Evolutionary conservation across 2,797 vertebrate genomes (phyloP), one percentile per base, ranked within the genome.

Genomic region (Lerista edwardsae): DNA sequence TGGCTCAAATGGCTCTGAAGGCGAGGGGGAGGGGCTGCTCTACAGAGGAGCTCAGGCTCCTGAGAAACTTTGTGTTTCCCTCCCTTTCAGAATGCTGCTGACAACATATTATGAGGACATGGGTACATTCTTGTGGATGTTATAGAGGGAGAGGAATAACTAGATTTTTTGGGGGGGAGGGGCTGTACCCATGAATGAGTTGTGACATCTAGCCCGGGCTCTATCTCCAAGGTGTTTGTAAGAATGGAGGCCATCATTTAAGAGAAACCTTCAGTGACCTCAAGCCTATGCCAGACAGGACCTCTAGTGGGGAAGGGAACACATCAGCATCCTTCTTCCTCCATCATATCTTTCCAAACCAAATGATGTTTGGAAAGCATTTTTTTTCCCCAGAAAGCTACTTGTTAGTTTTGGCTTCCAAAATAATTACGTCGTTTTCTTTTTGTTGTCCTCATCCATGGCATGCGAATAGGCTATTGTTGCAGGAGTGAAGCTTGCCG

Each of bases 401-500:
- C 80, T 51, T 82, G 19, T 61, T 23, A 61, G 41, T 47, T 75
- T 82, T 34, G 27, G 23, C 41, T 82, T 64, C 47, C 29, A 75
- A 25, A 23, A 21, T 65, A 80, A 85, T 85, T 73, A 21, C 12
- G 5, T 47, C 4, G 51, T 55, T 55, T 55, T 55, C 51, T 17
- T 85, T 85, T 57, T 74, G 71, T 64, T 85, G 25, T 85, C 8
- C n/a, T 34, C 61, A 67, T 80, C 34, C 4, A 21, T 65, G 57
- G 62, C 61, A 57, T 5, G 3, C 21, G 71, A 61, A 41, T 3
- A 59, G 79, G 65, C 55, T 55, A 55, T 15, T 73, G 34, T 74
- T 79, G 68, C 6, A 55, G n/a, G 76, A 76, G 6, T 76, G 79
- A 41, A 55, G 80, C 74, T 76, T 82, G 65, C 65, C 69, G 21